Base-by-base conservation (phyloP, 2,888 invertebrate genomes). In the Agonopterix alstromeriana region DNA sequence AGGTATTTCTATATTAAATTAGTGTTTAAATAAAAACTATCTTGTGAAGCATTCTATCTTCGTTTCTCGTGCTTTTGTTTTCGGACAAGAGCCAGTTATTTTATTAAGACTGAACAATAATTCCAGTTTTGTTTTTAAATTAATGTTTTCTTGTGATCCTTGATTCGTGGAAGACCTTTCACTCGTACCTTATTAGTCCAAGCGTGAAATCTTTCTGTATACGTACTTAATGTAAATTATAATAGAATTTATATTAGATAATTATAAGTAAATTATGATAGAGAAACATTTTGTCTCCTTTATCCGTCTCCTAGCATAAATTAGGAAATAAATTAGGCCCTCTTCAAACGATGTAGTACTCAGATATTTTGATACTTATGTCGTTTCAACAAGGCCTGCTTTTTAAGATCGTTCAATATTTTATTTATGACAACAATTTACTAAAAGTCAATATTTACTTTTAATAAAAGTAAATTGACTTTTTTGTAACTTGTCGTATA, bases 151-250 rank as follows among this genome's bases (percentile, higher is more conserved):
- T 63, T 64, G 63, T 71, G 65, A 67, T 67, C 60, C 56, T 63
- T 63, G 60, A 66, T 73, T 70, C 65, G 71, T 75, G 74, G 63
- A 67, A 62, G 63, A 67, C 67, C 60, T 67, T 73, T 77, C 76
- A 70, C 76, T 77, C 68, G 82, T 82, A 82, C 77, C 79, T 83
- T 74, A 78, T 64, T 82, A 84, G 83, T 84, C 82, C 83, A 83
- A 82, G 71, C 69, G 81, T 82, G 78, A 84, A 86, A 81, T 84
- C 74, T 85, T 86, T 88, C 88, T 79, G 88, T 88, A 88, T 88
- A 88, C 88, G 88, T 88, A 88, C 88, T 88, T 88, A 88, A 86
- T 87, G 81, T 87, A 87, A 87, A 84, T 81, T 84, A 77, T 70
- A 70, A 84, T 85, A 88, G 85, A 88, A 83, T 86, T 85, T 88